Base-by-base conservation (phyloP, 2,888 invertebrate genomes). In the Gymnoscelis rufifasciata region DNA sequence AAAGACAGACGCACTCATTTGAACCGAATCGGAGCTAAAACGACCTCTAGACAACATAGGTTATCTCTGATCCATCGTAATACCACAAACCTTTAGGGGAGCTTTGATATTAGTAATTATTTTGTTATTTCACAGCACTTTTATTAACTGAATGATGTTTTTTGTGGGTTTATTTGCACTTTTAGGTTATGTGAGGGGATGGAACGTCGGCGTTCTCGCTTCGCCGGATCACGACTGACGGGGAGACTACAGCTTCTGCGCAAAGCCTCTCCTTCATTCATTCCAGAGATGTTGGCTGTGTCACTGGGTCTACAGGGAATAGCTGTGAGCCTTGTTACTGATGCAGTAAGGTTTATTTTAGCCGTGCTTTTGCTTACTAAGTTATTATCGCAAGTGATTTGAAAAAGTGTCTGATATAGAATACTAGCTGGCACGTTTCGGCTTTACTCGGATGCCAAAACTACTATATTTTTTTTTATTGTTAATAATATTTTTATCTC, bases 231-330 rank as follows among this genome's bases (percentile, higher is more conserved):
- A 72, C 70, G 71, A 86, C 87, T 84, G 83, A 68, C 76, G 62
- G 64, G 66, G 73, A 35, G 64, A 71, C 74, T 57, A 71, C 78
- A 76, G 87, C 84, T 84, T 83, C 86, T 87, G 87, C 87, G 87
- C 87, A 75, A 66, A 62, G 19, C 81, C 82, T 83, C 82, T 79
- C 83, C 82, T 79, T 79, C 86, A 83, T 86, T 86, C 86, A 83
- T 77, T 76, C 73, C 68, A 75, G 12, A 48, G 12, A 23, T 30
- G 28, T 48, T 26, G 19, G 7, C 35, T 43, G 48, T 27, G 27
- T 43, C 48, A 43, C 28, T 14, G 3, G 23, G 31, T 7, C 30
- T 2, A 8, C 15, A 14, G 23, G 10, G 19, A 27, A 15, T 30
- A 11, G 4, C 36, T 28, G 27, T 28, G 19, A 37, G 31, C 40